Evolutionary conservation across 2,888 invertebrate genomes (phyloP), one percentile per base, ranked within the genome.

Genomic region (Allacma fusca): DNA sequence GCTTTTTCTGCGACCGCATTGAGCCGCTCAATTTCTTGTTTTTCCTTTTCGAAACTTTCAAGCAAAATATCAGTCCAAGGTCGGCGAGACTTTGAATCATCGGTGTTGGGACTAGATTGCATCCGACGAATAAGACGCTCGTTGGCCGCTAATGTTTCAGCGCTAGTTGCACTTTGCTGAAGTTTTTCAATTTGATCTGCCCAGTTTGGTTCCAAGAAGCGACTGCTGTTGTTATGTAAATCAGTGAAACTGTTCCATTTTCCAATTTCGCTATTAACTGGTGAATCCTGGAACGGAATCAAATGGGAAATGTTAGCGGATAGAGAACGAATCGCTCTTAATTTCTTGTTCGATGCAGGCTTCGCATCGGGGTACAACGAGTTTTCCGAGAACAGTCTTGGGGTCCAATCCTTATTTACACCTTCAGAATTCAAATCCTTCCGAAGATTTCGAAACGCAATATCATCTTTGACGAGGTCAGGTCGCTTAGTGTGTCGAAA

Each of bases 231-330:
- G 40, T 68, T 71, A 78, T 81, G 75, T 50, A 83, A 77, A 79
- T 83, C 83, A 44, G 80, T 80, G 62, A 78, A 84, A 65, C 83
- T 83, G 62, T 81, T 84, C 83, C 84, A 83, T 57, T 82, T 83
- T 59, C 82, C 82, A 75, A 82, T 77, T 71, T 80, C 81, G 28
- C 40, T 19, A 57, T 68, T 67, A 16, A 74, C 78, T 43, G 64
- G 62, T 28, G 78, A 79, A 70, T 78, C 77, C 28, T 78, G 73
- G 64, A 79, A 69, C 26, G 79, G 91, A 78, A 94, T 91, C 85
- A 94, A 89, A 80, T 91, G 91, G 79, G 93, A 93, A 80, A 95
- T 91, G 86, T 95, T 95, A 0, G 94, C 95, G 0, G 95, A 95
- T 70, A 94, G 88, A 1, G 94, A 94, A 80, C 94, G 89, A 0